Conservation (phyloP, 2,797 vertebrate genomes). For the Crypturellus tataupa region DNA sequence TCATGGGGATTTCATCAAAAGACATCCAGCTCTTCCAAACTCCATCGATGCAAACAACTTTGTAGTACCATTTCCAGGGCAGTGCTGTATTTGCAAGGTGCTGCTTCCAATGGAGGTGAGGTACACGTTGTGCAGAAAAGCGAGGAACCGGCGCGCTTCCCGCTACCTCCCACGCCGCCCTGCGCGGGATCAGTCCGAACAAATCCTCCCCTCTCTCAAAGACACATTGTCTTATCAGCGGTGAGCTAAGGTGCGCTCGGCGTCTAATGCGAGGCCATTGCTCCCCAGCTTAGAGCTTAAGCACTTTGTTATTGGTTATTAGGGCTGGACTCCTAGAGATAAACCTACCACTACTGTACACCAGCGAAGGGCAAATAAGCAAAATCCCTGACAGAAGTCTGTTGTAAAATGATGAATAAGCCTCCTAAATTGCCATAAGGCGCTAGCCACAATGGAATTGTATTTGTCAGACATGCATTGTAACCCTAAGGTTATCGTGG, state of each 20-base stretch:
- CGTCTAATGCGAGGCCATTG: slow-evolving; percentile 72
- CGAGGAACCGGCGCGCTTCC: not conserved
- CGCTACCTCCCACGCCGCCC: not conserved
- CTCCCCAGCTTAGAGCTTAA: slow-evolving; percentile 78
- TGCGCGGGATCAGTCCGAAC: slow-evolving; percentile 55
- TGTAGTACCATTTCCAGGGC: slow-evolving; percentile 66
- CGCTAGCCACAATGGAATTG: slow-evolving; percentile 81
- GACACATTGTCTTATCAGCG: slow-evolving; percentile 75
- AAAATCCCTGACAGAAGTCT: slow-evolving; percentile 81
- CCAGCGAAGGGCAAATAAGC: slow-evolving; percentile 83
- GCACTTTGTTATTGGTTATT: slow-evolving; percentile 78
- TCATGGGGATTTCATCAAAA: slow-evolving; percentile 76
- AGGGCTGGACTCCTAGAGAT: slow-evolving; percentile 75
- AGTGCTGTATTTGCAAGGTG: slow-evolving; percentile 54
- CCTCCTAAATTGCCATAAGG: slow-evolving; percentile 85
- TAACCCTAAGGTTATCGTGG: slow-evolving; percentile 89
- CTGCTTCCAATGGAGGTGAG: not conserved
- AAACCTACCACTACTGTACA: slow-evolving; percentile 77
- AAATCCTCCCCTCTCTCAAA: slow-evolving; percentile 69
- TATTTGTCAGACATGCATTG: slow-evolving; percentile 87
- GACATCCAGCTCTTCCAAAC: slow-evolving; percentile 65
- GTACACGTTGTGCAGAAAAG: slow-evolving; percentile 18
- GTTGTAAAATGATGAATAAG: slow-evolving; percentile 88
- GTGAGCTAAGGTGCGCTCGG: slow-evolving; percentile 66
- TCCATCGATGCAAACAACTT: slow-evolving; percentile 58